Base-by-base conservation (phyloP, 2,888 invertebrate species). In the Erynnis tages region DNA sequence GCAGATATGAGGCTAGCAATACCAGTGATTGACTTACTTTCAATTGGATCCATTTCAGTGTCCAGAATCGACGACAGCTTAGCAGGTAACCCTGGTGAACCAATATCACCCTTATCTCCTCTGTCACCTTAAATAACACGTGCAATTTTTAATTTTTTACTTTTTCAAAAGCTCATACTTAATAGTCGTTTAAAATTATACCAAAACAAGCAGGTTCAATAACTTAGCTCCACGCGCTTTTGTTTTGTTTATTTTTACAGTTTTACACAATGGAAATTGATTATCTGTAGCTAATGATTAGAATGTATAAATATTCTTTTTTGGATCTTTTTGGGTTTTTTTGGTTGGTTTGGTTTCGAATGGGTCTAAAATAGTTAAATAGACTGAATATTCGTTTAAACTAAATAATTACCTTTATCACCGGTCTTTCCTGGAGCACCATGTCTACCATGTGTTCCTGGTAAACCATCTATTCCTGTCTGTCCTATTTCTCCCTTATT, bases 61-160 rank as follows among this genome's bases (percentile, higher is more conserved):
- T 79, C 67, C 27, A 87, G 55, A 32, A 87, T 63, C 19, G 81
- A 77, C 1, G 71, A 66, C 21, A 86, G 53, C 41, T 93, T 93
- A 6, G 96, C 96, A 32, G 94, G 92, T 46, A 92, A 90, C 3
- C 97, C 97, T 14, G 93, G 91, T 37, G 92, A 79, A n/a, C 97
- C 97, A 54, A 91, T 91, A 49, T 91, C 91, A 43, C 96, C 96
- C 66, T 90, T 91, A 7, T 82, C 74, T 19, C 96, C 96, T 27
- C 76, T 79, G 0, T 91, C 91, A 58, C 95, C 95, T 65, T 82
- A 17, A 63, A 59, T 13, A 49, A 14, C 23, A 30, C n/a, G n/a
- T n/a, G n/a, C 40, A 25, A 5, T 11, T 32, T 35, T 48, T 92
- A 93, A n/a, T 87, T 56, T 67, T 21, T 30, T 7, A 10, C 2